phyloP scores from a whole-genome alignment of 1,140 invertebrate species.

The Drosophila jambulina region DNA sequence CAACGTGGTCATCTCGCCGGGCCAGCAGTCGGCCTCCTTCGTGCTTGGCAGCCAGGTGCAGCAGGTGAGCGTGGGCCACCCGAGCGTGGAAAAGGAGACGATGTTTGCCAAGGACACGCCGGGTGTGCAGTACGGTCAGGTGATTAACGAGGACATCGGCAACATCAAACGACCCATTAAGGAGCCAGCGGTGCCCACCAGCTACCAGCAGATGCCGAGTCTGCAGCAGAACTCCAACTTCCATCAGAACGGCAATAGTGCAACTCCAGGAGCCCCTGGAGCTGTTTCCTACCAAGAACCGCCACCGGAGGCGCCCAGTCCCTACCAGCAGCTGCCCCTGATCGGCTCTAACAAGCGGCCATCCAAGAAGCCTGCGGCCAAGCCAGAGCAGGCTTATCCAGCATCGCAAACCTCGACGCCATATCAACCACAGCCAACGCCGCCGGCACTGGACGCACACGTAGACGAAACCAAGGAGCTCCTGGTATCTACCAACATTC shows the following conservation, averaged over 20 bases:
- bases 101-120: slow-evolving; percentile 62
- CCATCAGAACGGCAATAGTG: slow-evolving; percentile 59
- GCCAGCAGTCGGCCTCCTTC: slow-evolving; percentile 88
- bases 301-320: slow-evolving; percentile 73
- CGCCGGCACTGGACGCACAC: slow-evolving; percentile 2
- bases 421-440: neutral
- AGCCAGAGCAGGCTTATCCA: slow-evolving; percentile 15
- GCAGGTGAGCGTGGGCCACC: slow-evolving; percentile 85
- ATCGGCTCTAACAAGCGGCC: slow-evolving; percentile 64
- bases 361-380: slow-evolving; percentile 32
- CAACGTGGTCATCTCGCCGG: slow-evolving; percentile 88
- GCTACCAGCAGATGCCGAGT: slow-evolving; percentile 57
- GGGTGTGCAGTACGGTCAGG: slow-evolving; percentile 78
- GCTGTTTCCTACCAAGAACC: slow-evolving; percentile 45
- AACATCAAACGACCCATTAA: slow-evolving; percentile 58
- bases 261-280: slow-evolving; percentile 22
- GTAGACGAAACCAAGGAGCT: slow-evolving; percentile 72
- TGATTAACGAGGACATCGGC: slow-evolving; percentile 79
- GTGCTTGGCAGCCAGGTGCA: slow-evolving; percentile 87
- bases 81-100: slow-evolving; percentile 61
- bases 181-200: slow-evolving; percentile 36
- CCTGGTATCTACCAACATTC: slow-evolving; percentile 78
- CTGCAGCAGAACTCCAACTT: slow-evolving; percentile 56
- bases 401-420: slow-evolving; percentile 1
- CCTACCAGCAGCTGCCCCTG: slow-evolving; percentile 73